Percentiles rank a stretch among this genome's conserved stretches.
Conservation (phyloP, 53 echinoderm and acorn worm species). For the Henricia sp. region DNA sequence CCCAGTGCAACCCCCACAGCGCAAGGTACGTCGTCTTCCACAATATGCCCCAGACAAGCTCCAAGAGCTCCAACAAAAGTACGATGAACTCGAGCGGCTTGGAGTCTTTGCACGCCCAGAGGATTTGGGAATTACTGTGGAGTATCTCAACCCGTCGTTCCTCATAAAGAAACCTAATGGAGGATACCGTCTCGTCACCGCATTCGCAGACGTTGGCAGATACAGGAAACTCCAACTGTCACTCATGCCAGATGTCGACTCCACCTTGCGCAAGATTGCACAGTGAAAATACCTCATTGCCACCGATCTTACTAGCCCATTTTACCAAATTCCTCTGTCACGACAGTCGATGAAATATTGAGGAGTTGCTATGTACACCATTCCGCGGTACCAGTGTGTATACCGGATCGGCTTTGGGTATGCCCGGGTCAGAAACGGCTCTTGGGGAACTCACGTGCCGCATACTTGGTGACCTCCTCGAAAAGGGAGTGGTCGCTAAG, state of each 20-base stretch:
- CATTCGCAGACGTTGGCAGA: constrained; percentile 45
- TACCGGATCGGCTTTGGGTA: constrained; percentile 58
- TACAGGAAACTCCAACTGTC: constrained; percentile 58
- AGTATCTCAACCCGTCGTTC: constrained; percentile 62
- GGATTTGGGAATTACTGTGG: constrained; percentile 42
- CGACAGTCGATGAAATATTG: constrained; percentile 63
- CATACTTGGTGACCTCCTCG: constrained; percentile 1
- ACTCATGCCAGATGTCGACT: constrained; percentile 53
- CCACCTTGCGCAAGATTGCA: constrained; percentile 18
- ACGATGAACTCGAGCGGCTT: constrained; percentile 39
- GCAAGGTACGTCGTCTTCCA: constrained; percentile 27
- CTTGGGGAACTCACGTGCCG: constrained; percentile 59
- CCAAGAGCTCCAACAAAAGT: constrained; percentile 40
- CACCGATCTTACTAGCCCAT: constrained; percentile 68
- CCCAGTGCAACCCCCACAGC: constrained; percentile 51
- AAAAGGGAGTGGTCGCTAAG: constrained; percentile 46
- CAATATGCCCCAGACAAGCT: constrained; percentile 50
- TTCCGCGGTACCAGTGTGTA: constrained; percentile 58
- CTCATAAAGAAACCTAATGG: constrained; percentile 57
- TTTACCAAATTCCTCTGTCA: constrained; percentile 57
- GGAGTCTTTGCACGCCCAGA: constrained; percentile 63
- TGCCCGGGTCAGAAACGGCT: constrained; percentile 65
- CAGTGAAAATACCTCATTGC: constrained; percentile 58
- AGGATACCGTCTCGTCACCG: constrained; percentile 20
- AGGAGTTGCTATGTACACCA: constrained; percentile 20